These are phyloP conservation scores for Drosophila subquinaria DNA, from an alignment of 2,888 invertebrate genomes.

Conservation along the genomic window DNA sequence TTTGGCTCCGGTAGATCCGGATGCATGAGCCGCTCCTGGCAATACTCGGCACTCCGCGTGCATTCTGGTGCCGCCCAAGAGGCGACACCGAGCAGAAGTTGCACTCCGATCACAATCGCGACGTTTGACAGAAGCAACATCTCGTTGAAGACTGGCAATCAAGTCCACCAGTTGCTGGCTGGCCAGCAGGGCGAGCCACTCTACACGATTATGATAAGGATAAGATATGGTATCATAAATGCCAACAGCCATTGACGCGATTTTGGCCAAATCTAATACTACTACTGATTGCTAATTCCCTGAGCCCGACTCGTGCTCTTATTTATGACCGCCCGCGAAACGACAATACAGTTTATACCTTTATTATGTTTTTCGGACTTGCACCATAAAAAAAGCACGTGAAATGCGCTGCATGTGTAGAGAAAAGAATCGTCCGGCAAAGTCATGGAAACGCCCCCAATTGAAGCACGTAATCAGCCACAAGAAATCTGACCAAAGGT, in stretches of 20 bases:
- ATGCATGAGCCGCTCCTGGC: constrained; percentile 81
- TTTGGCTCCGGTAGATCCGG: constrained; percentile 68
- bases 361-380: constrained; percentile 47
- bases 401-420: constrained; percentile 38
- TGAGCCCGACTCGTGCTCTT: constrained; percentile 46
- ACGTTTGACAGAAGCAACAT: constrained; percentile 62
- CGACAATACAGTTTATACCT: constrained; percentile 61
- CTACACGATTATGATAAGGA: constrained; percentile 46
- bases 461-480: constrained; percentile 45
- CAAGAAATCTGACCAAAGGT: constrained; percentile 21
- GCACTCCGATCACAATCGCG: constrained; percentile 36
- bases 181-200: constrained; percentile 2
- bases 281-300: constrained; percentile 42
- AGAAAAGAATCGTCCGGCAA: neutral
- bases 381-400: constrained; percentile 62
- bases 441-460: constrained; percentile 23
- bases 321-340: constrained; percentile 55
- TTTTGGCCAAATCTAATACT: constrained; percentile 39
- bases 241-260: constrained; percentile 17
- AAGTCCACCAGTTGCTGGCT: neutral
- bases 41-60: constrained; percentile 67
- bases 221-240: constrained; percentile 64
- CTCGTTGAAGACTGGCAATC: constrained; percentile 52
- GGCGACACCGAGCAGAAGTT: constrained; percentile 30
- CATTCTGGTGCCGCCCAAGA: constrained; percentile 70